phyloP scores from a whole-genome alignment of 2,113 vertebrate genomes.

The Holacanthus passer region DNA sequence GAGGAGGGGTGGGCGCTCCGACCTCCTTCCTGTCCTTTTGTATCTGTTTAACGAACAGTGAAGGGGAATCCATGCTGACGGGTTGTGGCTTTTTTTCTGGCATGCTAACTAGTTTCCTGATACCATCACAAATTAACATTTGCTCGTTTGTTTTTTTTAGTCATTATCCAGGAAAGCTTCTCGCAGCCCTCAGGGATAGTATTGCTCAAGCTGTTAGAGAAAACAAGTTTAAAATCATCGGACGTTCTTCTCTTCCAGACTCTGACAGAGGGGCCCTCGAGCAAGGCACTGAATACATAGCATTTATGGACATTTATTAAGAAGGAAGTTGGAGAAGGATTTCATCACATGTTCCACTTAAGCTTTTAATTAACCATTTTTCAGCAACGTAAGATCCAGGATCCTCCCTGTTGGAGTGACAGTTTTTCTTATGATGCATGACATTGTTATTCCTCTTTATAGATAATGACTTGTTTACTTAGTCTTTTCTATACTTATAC shows the following conservation, averaged over 20 bases:
- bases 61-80: neutral
- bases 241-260: neutral
- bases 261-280: neutral
- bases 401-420: neutral
- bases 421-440: no score
- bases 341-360: no score
- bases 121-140: conserved; percentile 30
- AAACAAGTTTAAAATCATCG: neutral
- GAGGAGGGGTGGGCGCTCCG: neutral
- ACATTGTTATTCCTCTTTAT: neutral
- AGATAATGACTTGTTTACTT: neutral
- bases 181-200: neutral
- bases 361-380: neutral
- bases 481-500: neutral
- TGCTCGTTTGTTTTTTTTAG: neutral
- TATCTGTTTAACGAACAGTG: conserved; percentile 24
- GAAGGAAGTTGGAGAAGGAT: neutral
- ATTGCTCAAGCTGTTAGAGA: neutral
- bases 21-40: conserved; percentile 11
- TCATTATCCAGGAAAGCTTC: neutral
- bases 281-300: neutral
- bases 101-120: conserved; percentile 35
- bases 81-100: conserved; percentile 12
- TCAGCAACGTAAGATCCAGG: neutral
- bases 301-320: neutral